Evolutionary conservation across 2,113 vertebrate species (phyloP).

Genomic region (Petrocephalus microphthalmus): DNA sequence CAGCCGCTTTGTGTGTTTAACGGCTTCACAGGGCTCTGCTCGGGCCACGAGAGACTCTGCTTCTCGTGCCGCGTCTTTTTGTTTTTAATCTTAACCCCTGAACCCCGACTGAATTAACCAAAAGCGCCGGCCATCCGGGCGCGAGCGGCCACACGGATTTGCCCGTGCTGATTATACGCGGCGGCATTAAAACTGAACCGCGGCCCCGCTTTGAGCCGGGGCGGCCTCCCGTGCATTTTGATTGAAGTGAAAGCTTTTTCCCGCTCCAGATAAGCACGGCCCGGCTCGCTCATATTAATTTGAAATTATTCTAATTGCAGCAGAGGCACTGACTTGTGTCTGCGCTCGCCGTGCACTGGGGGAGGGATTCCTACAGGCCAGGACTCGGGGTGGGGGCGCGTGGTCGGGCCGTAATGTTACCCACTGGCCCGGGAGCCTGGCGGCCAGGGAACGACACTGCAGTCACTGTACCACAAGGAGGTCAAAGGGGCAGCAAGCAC

Average conservation of each 20-base stretch:
- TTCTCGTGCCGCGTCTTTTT: background rate
- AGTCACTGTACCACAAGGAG: slow-evolving; percentile 30
- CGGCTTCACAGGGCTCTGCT: slow-evolving; percentile 30
- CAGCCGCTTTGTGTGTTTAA: slow-evolving; percentile 29
- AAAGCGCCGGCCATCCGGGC: background rate
- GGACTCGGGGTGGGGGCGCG: background rate
- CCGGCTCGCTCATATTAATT: slow-evolving; percentile 37
- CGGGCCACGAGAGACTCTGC: slow-evolving; percentile 25
- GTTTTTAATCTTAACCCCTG: background rate
- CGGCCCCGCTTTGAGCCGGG: slow-evolving; percentile 15
- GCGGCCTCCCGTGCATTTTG: slow-evolving; percentile 29
- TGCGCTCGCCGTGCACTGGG: slow-evolving; percentile 7
- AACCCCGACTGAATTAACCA: slow-evolving; percentile 16
- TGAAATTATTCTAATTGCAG: slow-evolving; percentile 41
- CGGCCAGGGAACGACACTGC: slow-evolving; percentile 20
- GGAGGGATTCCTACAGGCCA: background rate
- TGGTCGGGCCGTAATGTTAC: slow-evolving; percentile 12
- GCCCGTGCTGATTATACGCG: slow-evolving; percentile 26
- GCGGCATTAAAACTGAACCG: slow-evolving; percentile 3
- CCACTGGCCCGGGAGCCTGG: background rate
- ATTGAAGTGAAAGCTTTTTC: slow-evolving; percentile 36
- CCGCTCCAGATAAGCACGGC: slow-evolving; percentile 31
- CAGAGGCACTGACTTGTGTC: slow-evolving; percentile 24
- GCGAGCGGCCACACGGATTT: slow-evolving; percentile 19
- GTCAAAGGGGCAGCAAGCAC: slow-evolving; percentile 24